Conservation (phyloP, 2,888 invertebrate species). For the Drosophila peninsularis region DNA sequence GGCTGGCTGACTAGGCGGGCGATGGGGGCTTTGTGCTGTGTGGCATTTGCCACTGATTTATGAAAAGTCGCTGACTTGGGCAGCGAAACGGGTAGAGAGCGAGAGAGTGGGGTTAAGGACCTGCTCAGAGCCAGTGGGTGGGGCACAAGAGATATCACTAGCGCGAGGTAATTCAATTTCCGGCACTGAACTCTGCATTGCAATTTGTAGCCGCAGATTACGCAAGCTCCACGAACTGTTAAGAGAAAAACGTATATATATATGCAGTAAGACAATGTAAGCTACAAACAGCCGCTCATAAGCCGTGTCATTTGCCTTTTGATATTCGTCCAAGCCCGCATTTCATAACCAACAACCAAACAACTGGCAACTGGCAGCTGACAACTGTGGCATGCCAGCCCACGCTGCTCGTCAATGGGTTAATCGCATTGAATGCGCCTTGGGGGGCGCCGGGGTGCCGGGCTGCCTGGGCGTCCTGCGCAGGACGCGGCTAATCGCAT, state of each 20-base stretch:
- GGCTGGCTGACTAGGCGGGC: slow-evolving; percentile 42
- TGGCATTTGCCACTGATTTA: slow-evolving; percentile 67
- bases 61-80: slow-evolving; percentile 47
- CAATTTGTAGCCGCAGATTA: slow-evolving; percentile 49
- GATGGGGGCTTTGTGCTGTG: slow-evolving; percentile 21
- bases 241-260: background rate
- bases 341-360: slow-evolving; percentile 13
- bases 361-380: slow-evolving; percentile 3
- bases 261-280: slow-evolving; percentile 26
- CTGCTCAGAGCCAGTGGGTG: background rate
- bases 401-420: slow-evolving; percentile 45
- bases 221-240: slow-evolving; percentile 1
- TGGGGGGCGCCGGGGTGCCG: no score
- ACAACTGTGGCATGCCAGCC: slow-evolving; percentile 22
- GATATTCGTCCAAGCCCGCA: slow-evolving; percentile 1
- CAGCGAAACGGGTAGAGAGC: slow-evolving; percentile 7
- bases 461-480: background rate
- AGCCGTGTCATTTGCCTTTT: slow-evolving; percentile 17
- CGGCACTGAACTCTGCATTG: slow-evolving; percentile 37
- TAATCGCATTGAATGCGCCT: slow-evolving; percentile 30
- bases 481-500: slow-evolving; percentile 57
- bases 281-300: slow-evolving; percentile 29
- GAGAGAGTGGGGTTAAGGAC: slow-evolving; percentile 7
- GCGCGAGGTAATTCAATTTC: slow-evolving; percentile 44
- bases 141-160: slow-evolving; percentile 8